Conservation (phyloP, 2,113 vertebrate genomes). For the Toxotes jaculatrix region DNA sequence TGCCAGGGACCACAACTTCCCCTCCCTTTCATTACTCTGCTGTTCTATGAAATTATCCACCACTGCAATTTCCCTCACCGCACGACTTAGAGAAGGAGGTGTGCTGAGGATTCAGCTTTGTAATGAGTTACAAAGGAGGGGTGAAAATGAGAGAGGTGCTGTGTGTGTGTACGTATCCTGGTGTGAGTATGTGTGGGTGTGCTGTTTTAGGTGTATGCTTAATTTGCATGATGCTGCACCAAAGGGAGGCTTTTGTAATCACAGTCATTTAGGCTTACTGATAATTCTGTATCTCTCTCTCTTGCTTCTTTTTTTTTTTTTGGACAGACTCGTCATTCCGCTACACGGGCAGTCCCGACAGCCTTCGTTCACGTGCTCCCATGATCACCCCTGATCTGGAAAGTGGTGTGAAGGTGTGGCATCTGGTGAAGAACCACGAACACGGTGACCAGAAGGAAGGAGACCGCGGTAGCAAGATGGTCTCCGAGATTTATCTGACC, state of each 20-base stretch:
- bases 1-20: slow-evolving; percentile 21
- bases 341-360: slow-evolving; percentile 98
- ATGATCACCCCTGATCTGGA: slow-evolving; percentile 99
- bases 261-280: slow-evolving; percentile 15
- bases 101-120: slow-evolving; percentile 34
- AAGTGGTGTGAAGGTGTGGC: slow-evolving; percentile 98
- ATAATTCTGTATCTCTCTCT: slow-evolving; percentile 31
- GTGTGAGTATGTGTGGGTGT: neutral
- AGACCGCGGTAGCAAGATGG: slow-evolving; percentile 98
- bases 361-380: slow-evolving; percentile 94
- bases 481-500: slow-evolving; percentile 98
- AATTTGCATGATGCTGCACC: slow-evolving; percentile 14
- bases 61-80: slow-evolving; percentile 59
- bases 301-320: neutral
- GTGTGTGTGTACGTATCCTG: neutral
- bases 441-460: slow-evolving; percentile 99
- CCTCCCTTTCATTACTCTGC: slow-evolving; percentile 43
- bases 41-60: slow-evolving; percentile 63
- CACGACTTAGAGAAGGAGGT: slow-evolving; percentile 23
- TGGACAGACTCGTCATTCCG: slow-evolving; percentile 94
- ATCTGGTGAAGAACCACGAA: slow-evolving; percentile 98
- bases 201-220: slow-evolving; percentile 18
- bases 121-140: slow-evolving; percentile 57
- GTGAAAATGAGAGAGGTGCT: slow-evolving; percentile 17
- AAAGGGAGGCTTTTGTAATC: slow-evolving; percentile 9